Conservation (phyloP, 2,888 invertebrate species). For the Pammene fasciana region DNA sequence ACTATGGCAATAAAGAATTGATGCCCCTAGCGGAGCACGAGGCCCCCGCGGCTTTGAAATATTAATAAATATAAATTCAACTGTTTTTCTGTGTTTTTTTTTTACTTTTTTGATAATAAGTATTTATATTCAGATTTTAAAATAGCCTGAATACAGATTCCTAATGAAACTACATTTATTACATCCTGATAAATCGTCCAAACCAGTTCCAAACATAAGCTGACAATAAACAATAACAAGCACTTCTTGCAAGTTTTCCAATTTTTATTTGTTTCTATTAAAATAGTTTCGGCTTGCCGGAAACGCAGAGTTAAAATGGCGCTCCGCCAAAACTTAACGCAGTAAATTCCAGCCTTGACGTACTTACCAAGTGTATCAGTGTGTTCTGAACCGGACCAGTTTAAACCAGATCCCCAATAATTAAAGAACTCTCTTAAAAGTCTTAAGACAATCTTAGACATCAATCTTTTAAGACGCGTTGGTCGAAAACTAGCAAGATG, state of each 20-base stretch:
- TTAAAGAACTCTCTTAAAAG: not conserved
- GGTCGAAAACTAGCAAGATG: no score
- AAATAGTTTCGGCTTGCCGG: conserved; percentile 23
- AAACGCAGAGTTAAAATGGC: conserved; percentile 32
- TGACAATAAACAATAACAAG: not conserved
- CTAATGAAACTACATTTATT: not conserved
- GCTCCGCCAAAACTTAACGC: conserved; percentile 33
- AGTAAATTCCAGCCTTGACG: conserved; percentile 20
- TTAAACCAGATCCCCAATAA: not conserved
- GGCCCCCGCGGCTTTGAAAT: conserved; percentile 73
- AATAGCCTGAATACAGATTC: no score
- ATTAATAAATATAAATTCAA: no score
- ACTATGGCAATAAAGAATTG: conserved; percentile 80
- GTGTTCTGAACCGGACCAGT: not conserved
- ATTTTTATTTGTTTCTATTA: conserved; percentile 29
- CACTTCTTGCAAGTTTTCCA: conserved; percentile 10
- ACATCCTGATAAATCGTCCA: not conserved
- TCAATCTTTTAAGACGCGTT: no score
- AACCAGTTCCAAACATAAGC: conserved; percentile 1
- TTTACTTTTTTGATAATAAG: no score
- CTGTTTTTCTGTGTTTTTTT: no score
- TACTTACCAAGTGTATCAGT: not conserved
- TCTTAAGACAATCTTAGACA: not conserved
- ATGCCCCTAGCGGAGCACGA: no score
- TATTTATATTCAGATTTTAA: no score